phyloP scores from a whole-genome alignment of 2,797 vertebrate genomes.

The Gymnoscopelus braueri region DNA sequence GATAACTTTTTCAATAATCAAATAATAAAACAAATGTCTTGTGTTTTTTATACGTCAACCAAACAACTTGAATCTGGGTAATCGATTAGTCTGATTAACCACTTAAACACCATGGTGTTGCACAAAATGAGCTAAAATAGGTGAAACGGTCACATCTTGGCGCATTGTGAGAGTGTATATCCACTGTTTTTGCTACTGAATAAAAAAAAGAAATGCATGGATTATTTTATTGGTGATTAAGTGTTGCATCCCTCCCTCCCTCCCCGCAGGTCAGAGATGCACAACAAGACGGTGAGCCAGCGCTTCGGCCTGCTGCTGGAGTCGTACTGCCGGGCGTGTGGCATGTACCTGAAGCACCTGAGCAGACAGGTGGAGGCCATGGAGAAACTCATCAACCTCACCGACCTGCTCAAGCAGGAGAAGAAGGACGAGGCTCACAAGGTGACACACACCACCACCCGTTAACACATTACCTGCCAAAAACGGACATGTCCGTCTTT shows the following conservation, averaged over 20 bases:
- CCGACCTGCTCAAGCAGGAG: slow-evolving; percentile 98
- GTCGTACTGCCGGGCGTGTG: slow-evolving; percentile 96
- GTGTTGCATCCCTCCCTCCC: too few relatives aligned
- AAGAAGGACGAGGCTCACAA: slow-evolving; percentile 99
- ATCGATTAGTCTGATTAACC: too few relatives aligned
- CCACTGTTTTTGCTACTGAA: not conserved
- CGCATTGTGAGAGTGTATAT: too few relatives aligned
- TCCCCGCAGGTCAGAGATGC: slow-evolving; percentile 93
- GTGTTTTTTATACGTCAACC: too few relatives aligned
- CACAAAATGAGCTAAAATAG: not conserved
- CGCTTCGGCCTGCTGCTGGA: slow-evolving; percentile 96
- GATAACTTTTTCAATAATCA: not conserved
- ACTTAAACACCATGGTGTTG: too few relatives aligned
- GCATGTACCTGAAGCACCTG: slow-evolving; percentile 98
- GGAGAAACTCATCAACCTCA: slow-evolving; percentile 99
- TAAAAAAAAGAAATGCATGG: too few relatives aligned
- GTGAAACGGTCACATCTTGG: too few relatives aligned
- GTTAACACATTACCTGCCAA: too few relatives aligned
- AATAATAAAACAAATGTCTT: too few relatives aligned
- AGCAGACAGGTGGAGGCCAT: slow-evolving; percentile 98
- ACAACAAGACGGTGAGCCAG: slow-evolving; percentile 98
- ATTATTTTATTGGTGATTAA: too few relatives aligned
- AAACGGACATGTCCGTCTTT: too few relatives aligned
- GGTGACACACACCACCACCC: slow-evolving; percentile 72
- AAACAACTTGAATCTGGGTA: too few relatives aligned